A percentile compares a stretch with the other conserved stretches of the same genome.
These are phyloP conservation scores for Fopius arisanus DNA, from an alignment of 1,140 invertebrate genomes.

Conservation along the genomic window DNA sequence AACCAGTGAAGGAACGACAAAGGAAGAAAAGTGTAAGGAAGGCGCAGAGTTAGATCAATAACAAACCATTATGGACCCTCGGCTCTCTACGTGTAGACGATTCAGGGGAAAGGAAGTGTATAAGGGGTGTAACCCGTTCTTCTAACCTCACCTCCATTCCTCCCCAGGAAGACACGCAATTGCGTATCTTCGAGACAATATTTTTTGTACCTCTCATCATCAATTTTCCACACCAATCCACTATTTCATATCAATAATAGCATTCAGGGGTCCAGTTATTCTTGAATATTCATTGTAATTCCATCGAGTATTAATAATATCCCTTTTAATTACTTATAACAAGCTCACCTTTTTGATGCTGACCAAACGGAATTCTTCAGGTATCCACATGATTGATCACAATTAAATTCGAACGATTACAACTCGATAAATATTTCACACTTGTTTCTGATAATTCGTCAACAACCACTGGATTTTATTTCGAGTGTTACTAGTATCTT, in stretches of 20 bases:
- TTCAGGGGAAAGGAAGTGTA: slow-evolving; percentile 32
- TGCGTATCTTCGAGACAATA: not conserved
- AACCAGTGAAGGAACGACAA: slow-evolving; percentile 32
- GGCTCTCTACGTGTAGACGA: slow-evolving; percentile 33
- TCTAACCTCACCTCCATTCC: slow-evolving; percentile 29
- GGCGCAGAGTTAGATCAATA: slow-evolving; percentile 51
- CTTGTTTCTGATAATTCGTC: not conserved
- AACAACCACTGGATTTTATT: not conserved
- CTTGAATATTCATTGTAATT: not conserved
- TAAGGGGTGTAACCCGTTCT: slow-evolving; percentile 17
- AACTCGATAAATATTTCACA: not conserved
- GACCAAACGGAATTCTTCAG: slow-evolving; percentile 25
- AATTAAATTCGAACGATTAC: not conserved
- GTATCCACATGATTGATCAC: slow-evolving; percentile 40
- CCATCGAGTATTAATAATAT: not conserved
- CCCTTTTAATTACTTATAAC: not conserved
- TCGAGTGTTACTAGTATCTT: not conserved
- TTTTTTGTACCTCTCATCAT: no score
- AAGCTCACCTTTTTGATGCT: slow-evolving; percentile 9
- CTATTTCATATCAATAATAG: not conserved
- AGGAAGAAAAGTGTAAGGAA: slow-evolving; percentile 45
- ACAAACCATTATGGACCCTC: slow-evolving; percentile 59
- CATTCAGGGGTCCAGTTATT: not conserved
- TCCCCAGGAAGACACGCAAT: slow-evolving; percentile 5
- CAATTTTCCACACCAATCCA: no score